Evolutionary conservation across 2,888 invertebrate genomes (phyloP), one percentile per base, ranked within the genome.

Genomic region (Hyppa rectilinea): DNA sequence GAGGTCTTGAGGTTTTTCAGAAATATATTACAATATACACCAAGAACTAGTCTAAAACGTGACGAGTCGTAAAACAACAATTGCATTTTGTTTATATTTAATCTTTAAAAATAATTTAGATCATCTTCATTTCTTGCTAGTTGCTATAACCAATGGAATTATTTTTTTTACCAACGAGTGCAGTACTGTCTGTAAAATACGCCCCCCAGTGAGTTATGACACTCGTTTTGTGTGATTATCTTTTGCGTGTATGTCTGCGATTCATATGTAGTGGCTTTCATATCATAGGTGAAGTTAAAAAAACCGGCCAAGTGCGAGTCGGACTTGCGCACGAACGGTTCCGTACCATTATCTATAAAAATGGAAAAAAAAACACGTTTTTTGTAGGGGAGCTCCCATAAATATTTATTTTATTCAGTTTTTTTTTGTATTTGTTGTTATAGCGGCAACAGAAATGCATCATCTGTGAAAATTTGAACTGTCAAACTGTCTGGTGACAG

Each of bases 181-280:
- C 63, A 63, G 49, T 59, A 59, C 58, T 66, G 49, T 60, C 29
- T 59, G 34, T 63, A 45, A 60, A 67, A 73, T 38, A 74, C 62
- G 66, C 66, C 67, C 74, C 60, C 53, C 9, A 12, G 43, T 73
- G 53, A 67, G 50, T 67, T 62, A 78, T 67, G 55, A 55, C 29
- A 66, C 50, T 50, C 55, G 34, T 55, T 73, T 55, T 45, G 52
- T 23, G 53, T 60, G 38, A 45, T 79, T 77, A 60, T 73, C 31
- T 79, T 55, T 66, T 50, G 47, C 47, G 40, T 58, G 47, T 34
- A 58, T 55, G 38, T 63, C 43, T 78, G 49, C 38, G 45, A 78
- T 71, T 29, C 29, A 55, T 36, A n/a, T n/a, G n/a, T n/a, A 26
- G 31, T 34, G 29, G 43, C 20, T 40, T 62, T 17, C 0, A 59